Evolutionary conservation across 2,797 vertebrate species (phyloP), one percentile per base, ranked within the genome.

Genomic region (Sebastes taczanowskii): DNA sequence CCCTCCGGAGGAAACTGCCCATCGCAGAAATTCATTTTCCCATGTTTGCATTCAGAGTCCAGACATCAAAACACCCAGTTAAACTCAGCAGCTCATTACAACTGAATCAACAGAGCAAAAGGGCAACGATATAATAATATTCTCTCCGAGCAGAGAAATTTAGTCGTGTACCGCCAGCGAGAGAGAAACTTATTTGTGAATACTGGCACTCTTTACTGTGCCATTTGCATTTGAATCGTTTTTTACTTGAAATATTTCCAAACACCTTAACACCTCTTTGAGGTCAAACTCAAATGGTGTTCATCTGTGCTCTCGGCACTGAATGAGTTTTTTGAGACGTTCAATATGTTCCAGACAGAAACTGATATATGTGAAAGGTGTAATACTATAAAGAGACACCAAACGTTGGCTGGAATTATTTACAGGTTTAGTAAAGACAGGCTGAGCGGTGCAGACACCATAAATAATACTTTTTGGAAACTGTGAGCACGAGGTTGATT

Each of bases 21-120:
- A 60, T 74, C 68, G 74, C 46, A 79, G 29, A 83, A 84, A 87
- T 80, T 79, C 16, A 82, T 89, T 90, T 82, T 29, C 64, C 53
- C 6, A 22, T 81, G 81, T 89, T 90, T 90, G 88, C 80, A 64
- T 77, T 87, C 70, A n/a, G 64, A 83, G 25, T 83, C 49, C 82
- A 83, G 55, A 82, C 81, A 83, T 85, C 68, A 88, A 88, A 85
- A 88, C 77, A 86, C 56, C 70, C 71, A 86, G 74, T 77, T 69
- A n/a, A 80, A 82, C 78, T 78, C 66, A 83, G 69, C 76, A 64
- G 71, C 88, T 89, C 82, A 85, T 86, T 92, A 89, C 70, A 78
- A 81, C 60, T 72, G 68, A 81, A 87, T 85, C 83, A 89, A 86
- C 77, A 74, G 71, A 77, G 78, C 82, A 85, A 87, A 85, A 80